Evolutionary conservation across 2,113 vertebrate genomes (phyloP).

Genomic region (Tragelaphus strepsiceros): DNA sequence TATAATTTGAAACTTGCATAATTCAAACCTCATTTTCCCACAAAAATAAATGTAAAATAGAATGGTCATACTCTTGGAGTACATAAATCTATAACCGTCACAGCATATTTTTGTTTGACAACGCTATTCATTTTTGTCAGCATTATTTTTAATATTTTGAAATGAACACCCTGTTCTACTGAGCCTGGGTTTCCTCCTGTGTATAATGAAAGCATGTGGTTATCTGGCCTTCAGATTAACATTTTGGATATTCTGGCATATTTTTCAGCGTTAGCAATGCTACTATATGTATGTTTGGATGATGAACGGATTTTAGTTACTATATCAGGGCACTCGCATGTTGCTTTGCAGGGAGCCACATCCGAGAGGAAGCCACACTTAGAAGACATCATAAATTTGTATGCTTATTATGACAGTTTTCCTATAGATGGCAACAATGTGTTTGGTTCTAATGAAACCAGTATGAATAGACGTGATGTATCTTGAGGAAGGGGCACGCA

Average conservation of each 20-base stretch:
- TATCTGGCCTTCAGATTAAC: neutral
- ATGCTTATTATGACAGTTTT: neutral
- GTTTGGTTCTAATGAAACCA: neutral
- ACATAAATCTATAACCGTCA: neutral
- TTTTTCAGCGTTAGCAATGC: neutral
- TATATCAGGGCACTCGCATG: neutral
- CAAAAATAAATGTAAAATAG: neutral
- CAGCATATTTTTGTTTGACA: neutral
- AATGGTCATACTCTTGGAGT: neutral
- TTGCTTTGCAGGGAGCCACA: neutral
- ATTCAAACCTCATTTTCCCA: neutral
- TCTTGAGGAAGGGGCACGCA: neutral
- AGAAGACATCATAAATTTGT: neutral
- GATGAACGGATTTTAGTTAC: neutral
- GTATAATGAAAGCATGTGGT: neutral
- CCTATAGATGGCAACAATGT: neutral
- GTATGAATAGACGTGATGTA: neutral
- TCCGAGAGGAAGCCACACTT: neutral
- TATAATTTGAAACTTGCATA: neutral
- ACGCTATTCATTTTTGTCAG: neutral
- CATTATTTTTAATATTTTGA: neutral
- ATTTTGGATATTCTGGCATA: neutral
- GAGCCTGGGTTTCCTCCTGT: neutral
- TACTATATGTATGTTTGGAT: neutral
- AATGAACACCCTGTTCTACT: neutral